phyloP scores from a whole-genome alignment of 2,797 vertebrate genomes.

The Austrolebias charrua region DNA sequence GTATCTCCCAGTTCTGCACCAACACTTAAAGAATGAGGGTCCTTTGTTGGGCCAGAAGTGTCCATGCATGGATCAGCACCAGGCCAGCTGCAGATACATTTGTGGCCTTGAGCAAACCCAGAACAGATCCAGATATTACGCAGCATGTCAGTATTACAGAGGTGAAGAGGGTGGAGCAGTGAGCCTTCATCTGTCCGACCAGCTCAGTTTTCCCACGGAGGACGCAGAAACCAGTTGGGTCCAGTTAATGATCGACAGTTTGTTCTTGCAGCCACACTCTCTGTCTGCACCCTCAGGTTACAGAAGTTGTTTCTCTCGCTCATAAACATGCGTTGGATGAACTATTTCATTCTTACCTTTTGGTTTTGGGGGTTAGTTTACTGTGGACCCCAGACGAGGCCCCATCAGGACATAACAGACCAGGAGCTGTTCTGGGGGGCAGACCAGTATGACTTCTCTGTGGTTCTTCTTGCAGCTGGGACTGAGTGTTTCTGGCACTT shows the following conservation, averaged over 20 bases:
- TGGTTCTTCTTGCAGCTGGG: slow-evolving; percentile 74
- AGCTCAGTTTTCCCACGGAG: slow-evolving; percentile 50
- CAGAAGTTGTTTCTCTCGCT: background rate
- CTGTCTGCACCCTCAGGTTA: accelerated
- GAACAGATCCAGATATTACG: too few relatives aligned
- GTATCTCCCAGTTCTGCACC: too few relatives aligned
- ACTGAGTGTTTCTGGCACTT: slow-evolving; percentile 95
- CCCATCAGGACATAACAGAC: slow-evolving; percentile 51
- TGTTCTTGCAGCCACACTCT: background rate
- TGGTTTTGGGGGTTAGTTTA: slow-evolving; percentile 41
- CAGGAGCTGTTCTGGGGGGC: slow-evolving; percentile 81
- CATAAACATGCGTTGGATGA: slow-evolving; percentile 41
- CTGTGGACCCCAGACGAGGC: slow-evolving; percentile 67
- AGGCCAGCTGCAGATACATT: too few relatives aligned
- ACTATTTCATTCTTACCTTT: slow-evolving; percentile 13
- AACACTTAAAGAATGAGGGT: too few relatives aligned
- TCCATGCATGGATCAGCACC: too few relatives aligned
- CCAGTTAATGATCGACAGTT: slow-evolving; percentile 82
- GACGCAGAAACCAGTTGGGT: background rate
- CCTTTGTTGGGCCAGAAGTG: too few relatives aligned
- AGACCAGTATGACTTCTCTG: slow-evolving; percentile 87
- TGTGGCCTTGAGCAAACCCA: too few relatives aligned
- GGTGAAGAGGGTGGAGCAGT: background rate
- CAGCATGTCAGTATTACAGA: too few relatives aligned
- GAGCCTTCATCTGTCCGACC: slow-evolving; percentile 39